Conservation (phyloP, 2,113 vertebrate genomes). For the Donacobius atricapilla region DNA sequence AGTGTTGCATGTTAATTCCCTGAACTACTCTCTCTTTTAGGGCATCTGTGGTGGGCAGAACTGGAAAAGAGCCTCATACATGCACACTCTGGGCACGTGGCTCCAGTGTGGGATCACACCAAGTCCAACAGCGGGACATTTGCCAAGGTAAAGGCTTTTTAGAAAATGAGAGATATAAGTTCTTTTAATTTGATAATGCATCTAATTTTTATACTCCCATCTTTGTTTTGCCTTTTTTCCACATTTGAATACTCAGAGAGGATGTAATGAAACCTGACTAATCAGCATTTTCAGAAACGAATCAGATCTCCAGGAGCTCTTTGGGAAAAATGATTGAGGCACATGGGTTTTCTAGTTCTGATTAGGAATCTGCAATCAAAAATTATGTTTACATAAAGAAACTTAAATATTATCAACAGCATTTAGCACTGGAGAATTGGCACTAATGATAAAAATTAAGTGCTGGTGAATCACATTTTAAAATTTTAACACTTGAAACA, state of each 20-base stretch:
- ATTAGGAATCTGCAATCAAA: slow-evolving; percentile 5
- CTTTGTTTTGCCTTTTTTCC: background rate
- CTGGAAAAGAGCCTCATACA: background rate
- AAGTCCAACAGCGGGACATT: background rate
- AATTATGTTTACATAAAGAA: slow-evolving; percentile 43
- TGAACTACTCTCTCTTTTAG: background rate
- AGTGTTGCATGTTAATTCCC: background rate
- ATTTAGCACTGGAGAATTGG: slow-evolving; percentile 45
- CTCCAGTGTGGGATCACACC: background rate
- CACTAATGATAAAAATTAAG: slow-evolving; percentile 65
- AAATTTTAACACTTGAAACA: slow-evolving; percentile 68
- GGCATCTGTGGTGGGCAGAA: background rate
- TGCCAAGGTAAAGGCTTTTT: background rate
- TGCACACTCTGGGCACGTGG: background rate
- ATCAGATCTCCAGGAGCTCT: background rate
- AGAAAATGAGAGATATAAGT: background rate
- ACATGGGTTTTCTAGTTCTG: background rate
- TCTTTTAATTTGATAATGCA: background rate
- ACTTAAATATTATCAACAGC: slow-evolving; percentile 49
- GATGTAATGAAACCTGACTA: background rate
- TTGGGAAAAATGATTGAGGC: slow-evolving; percentile 17
- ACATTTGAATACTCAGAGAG: background rate
- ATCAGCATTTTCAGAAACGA: slow-evolving; percentile 40
- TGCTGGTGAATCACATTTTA: slow-evolving; percentile 49
- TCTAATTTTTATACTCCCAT: background rate